Percentiles rank a stretch among this genome's conserved stretches.
phyloP scores from a whole-genome alignment of 2,113 vertebrate species.

The Chloropsis hardwickii region DNA sequence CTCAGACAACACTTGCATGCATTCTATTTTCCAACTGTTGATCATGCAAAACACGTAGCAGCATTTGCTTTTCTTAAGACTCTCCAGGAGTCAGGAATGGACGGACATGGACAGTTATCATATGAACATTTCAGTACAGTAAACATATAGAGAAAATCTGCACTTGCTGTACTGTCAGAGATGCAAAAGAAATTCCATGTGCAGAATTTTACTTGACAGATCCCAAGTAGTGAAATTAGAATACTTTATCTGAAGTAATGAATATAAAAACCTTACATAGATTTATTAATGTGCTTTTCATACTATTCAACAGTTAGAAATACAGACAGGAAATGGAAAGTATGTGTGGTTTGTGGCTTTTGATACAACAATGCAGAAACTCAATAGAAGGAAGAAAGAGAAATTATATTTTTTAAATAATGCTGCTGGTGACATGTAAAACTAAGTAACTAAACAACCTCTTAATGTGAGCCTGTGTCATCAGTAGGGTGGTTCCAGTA shows the following conservation, averaged over 20 bases:
- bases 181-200: neutral
- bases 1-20: neutral
- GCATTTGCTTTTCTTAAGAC: neutral
- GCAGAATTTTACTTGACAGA: neutral
- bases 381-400: neutral
- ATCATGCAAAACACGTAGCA: neutral
- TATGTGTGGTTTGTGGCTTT: neutral
- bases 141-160: neutral
- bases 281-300: neutral
- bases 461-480: neutral
- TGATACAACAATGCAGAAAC: neutral
- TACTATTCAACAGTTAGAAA: neutral
- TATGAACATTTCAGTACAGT: neutral
- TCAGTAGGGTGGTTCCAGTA: neutral
- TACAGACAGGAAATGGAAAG: neutral
- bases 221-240: neutral
- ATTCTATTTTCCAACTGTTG: neutral
- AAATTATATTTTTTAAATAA: neutral
- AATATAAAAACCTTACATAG: neutral
- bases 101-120: neutral
- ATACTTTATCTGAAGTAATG: neutral
- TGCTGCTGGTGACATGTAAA: neutral
- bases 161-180: neutral
- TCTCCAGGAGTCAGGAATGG: neutral
- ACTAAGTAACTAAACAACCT: neutral